Conservation (phyloP, 53 echinoderm and acorn worm species). For the Astropecten irregularis region DNA sequence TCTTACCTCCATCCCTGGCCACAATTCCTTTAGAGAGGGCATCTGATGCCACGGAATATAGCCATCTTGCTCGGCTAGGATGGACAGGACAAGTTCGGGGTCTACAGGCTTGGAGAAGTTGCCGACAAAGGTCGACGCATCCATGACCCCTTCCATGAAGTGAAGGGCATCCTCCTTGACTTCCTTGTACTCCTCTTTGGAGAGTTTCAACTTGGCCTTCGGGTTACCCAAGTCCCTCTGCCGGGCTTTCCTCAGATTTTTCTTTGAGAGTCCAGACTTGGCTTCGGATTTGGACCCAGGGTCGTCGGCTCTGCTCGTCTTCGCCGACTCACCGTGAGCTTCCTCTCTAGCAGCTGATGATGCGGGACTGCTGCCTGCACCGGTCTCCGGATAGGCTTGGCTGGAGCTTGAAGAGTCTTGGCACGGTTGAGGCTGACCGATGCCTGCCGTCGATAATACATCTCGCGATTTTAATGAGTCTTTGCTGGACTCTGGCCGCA, state of each 20-base stretch:
- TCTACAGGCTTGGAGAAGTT: slow-evolving; percentile 87
- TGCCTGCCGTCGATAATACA: too few species aligned
- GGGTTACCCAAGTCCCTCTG: background rate
- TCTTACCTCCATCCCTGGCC: slow-evolving; percentile 92
- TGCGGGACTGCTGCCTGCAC: too few species aligned
- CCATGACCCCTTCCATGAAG: slow-evolving; percentile 94
- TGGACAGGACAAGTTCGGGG: slow-evolving; percentile 65
- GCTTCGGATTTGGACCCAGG: too few species aligned
- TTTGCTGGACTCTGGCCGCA: too few species aligned
- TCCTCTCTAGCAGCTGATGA: too few species aligned
- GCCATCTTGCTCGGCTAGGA: slow-evolving; percentile 74
- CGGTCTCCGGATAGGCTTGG: too few species aligned
- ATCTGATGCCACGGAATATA: slow-evolving; percentile 84
- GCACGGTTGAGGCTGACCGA: too few species aligned
- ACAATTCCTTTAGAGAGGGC: slow-evolving; percentile 73
- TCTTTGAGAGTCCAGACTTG: background rate
- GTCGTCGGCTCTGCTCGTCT: too few species aligned
- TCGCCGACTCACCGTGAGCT: too few species aligned
- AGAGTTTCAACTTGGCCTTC: background rate
- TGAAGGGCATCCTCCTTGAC: slow-evolving; percentile 68
- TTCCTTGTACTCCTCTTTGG: slow-evolving; percentile 16
- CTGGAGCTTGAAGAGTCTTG: too few species aligned
- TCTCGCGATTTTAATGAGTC: too few species aligned
- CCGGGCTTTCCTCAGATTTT: background rate
- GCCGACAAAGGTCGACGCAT: slow-evolving; percentile 80